Percentiles rank a stretch among this genome's conserved stretches.
These are phyloP conservation scores for Nymphalis io DNA, from an alignment of 1,140 invertebrate genomes.

Conservation along the genomic window DNA sequence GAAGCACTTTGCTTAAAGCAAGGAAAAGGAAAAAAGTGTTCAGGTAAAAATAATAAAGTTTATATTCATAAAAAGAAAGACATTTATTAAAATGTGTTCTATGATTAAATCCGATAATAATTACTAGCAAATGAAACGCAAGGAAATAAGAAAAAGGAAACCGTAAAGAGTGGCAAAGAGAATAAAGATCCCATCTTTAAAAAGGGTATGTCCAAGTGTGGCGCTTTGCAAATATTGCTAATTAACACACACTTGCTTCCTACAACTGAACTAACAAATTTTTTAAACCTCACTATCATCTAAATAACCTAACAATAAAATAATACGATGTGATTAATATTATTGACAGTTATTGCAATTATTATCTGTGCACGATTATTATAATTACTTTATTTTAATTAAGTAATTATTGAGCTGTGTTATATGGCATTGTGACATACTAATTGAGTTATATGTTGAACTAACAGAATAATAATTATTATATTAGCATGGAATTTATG, in stretches of 20 bases:
- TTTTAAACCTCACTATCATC: constrained; percentile 5
- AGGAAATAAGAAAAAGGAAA: constrained; percentile 64
- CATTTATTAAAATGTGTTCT: neutral
- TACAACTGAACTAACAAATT: constrained; percentile 7
- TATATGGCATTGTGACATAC: too few species aligned
- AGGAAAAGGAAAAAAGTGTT: constrained; percentile 75
- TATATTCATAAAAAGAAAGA: constrained; percentile 1
- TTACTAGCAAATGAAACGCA: constrained; percentile 57
- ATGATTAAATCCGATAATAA: constrained; percentile 35
- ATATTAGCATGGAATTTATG: neutral
- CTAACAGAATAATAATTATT: too few species aligned
- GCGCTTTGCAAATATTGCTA: constrained; percentile 39
- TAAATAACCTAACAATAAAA: too few species aligned
- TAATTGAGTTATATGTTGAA: too few species aligned
- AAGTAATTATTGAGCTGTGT: too few species aligned
- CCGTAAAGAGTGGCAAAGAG: constrained; percentile 69
- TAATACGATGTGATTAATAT: too few species aligned
- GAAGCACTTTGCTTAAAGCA: constrained; percentile 76
- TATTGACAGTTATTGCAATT: too few species aligned
- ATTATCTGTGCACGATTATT: too few species aligned
- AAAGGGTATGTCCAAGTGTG: constrained; percentile 72
- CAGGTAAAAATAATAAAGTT: constrained; percentile 54
- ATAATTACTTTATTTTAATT: too few species aligned
- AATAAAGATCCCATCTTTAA: constrained; percentile 67
- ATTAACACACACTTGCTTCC: constrained; percentile 12